These are phyloP conservation scores for Lasius platythorax DNA, from an alignment of 2,888 invertebrate genomes.

Conservation along the genomic window DNA sequence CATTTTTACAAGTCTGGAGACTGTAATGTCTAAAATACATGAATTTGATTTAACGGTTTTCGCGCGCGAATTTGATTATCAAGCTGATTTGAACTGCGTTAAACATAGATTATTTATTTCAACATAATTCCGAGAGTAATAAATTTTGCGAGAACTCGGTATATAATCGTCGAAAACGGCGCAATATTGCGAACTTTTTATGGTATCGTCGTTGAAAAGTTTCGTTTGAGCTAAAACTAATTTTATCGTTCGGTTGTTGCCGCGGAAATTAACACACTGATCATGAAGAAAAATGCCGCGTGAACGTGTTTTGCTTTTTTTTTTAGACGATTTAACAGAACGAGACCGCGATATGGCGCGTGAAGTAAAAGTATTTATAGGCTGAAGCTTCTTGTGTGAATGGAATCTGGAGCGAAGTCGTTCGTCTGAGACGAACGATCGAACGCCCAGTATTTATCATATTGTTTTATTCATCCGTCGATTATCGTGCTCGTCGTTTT, in stretches of 20 bases:
- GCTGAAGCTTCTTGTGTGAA: conserved; percentile 47
- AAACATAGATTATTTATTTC: conserved; percentile 16
- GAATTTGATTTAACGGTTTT: not conserved
- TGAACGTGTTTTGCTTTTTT: conserved; percentile 49
- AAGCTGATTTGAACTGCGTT: not conserved
- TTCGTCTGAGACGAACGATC: conserved; percentile 73
- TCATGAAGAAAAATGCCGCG: conserved; percentile 52
- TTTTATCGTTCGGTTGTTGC: conserved; percentile 58
- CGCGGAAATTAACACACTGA: conserved; percentile 56
- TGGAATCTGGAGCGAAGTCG: conserved; percentile 70
- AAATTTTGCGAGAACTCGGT: conserved; percentile 3
- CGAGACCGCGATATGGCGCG: conserved; percentile 48
- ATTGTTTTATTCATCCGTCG: conserved; percentile 73
- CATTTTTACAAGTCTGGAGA: not conserved
- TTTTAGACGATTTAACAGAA: conserved; percentile 61
- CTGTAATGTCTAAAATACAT: not conserved
- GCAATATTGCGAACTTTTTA: not conserved
- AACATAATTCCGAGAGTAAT: not conserved
- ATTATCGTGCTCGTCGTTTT: conserved; percentile 62
- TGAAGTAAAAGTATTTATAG: conserved; percentile 60
- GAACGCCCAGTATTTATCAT: conserved; percentile 67
- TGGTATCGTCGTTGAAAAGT: conserved; percentile 39
- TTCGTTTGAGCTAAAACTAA: conserved; percentile 56
- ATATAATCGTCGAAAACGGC: not conserved
- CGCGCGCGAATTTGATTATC: not conserved